Evolutionary conservation across 2,113 vertebrate genomes (phyloP).

Genomic region (Budorcas taxicolor): DNA sequence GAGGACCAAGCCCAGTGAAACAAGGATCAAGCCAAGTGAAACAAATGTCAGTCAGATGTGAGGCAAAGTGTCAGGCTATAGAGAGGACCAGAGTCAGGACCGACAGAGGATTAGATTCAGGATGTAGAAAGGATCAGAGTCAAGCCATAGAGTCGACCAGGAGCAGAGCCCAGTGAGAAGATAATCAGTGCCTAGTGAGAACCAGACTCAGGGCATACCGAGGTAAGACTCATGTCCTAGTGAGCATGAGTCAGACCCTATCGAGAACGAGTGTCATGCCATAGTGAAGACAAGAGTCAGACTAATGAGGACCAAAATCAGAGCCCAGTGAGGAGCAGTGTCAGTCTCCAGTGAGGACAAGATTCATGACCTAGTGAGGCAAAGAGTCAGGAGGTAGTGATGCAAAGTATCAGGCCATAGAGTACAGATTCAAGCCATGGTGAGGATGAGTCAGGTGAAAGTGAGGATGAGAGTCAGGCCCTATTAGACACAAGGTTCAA

Average conservation of each 20-base stretch:
- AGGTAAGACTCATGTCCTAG: neutral
- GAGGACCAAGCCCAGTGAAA: neutral
- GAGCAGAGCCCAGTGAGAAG: neutral
- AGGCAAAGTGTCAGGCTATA: neutral
- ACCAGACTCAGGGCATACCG: neutral
- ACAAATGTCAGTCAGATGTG: neutral
- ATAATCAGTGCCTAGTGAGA: neutral
- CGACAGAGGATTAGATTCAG: neutral
- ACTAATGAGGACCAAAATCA: neutral
- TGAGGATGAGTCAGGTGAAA: neutral
- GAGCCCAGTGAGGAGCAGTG: neutral
- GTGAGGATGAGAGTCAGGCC: neutral
- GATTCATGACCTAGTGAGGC: neutral
- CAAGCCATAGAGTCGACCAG: rapidly evolving
- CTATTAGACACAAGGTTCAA: neutral
- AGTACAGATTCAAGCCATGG: neutral
- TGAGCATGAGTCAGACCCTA: neutral
- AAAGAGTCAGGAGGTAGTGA: neutral
- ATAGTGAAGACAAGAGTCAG: neutral
- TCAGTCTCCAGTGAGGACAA: neutral
- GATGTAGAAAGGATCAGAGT: neutral
- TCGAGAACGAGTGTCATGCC: neutral
- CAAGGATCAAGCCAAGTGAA: neutral
- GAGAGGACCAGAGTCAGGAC: neutral
- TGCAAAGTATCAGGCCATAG: neutral